Percentiles rank a stretch among this genome's conserved stretches.
Conservation (phyloP, 2,888 invertebrate genomes). For the Tetragonula carbonaria region DNA sequence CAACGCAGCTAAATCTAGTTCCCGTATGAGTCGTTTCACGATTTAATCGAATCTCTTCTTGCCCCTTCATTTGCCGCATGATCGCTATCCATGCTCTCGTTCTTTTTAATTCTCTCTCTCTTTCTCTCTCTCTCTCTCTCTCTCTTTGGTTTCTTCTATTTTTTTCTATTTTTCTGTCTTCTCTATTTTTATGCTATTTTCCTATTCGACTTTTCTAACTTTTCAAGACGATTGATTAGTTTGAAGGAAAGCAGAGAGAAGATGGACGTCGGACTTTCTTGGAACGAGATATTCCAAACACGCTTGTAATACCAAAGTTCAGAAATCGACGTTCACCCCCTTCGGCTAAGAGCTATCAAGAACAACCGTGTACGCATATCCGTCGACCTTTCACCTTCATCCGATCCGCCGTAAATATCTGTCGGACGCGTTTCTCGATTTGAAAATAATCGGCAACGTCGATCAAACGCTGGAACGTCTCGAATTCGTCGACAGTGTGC, state of each 20-base stretch:
- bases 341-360: not conserved
- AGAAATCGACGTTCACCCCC: not conserved
- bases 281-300: not conserved
- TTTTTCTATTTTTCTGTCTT: not conserved
- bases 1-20: not conserved
- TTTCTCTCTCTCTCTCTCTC: not conserved
- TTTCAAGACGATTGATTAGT: not conserved
- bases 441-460: not conserved
- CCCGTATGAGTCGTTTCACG: not conserved
- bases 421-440: not conserved
- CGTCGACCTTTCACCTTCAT: slow-evolving; percentile 28
- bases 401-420: not conserved
- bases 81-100: too few species aligned
- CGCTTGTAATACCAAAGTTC: not conserved
- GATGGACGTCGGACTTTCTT: not conserved
- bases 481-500: too few species aligned
- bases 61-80: not conserved
- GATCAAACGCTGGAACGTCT: too few species aligned
- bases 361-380: slow-evolving; percentile 14
- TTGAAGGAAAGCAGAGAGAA: not conserved
- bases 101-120: not conserved
- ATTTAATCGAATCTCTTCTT: not conserved
- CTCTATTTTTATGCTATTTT: too few species aligned
- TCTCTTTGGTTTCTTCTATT: too few species aligned
- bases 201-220: too few species aligned